Percentiles rank a stretch among this genome's conserved stretches.
Conservation (phyloP, 1,140 invertebrate species). For the Trichonephila clavata region DNA sequence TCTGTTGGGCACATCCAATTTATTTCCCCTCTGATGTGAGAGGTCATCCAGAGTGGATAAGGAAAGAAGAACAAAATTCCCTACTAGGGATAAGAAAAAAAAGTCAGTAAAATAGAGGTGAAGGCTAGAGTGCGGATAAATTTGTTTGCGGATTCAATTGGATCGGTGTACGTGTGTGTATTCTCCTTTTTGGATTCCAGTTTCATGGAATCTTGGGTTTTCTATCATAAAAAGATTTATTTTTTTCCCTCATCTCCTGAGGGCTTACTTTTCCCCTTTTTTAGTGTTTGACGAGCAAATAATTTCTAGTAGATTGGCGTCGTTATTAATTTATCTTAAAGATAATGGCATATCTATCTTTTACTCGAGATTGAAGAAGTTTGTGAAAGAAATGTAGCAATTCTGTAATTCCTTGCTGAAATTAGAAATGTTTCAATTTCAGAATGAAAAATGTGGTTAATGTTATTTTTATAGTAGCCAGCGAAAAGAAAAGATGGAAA, state of each 20-base stretch:
- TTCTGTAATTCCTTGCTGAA: no score
- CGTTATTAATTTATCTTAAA: neutral
- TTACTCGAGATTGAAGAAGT: no score
- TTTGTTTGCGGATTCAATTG: constrained; percentile 68
- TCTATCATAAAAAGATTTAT: constrained; percentile 13
- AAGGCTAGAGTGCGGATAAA: constrained; percentile 41
- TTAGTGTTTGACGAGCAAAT: neutral
- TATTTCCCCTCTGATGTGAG: constrained; percentile 30
- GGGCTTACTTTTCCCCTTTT: neutral
- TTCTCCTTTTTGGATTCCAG: neutral
- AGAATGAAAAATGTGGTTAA: no score
- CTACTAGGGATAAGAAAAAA: neutral
- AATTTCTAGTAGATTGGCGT: neutral
- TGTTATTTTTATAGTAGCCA: no score
- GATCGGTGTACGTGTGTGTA: constrained; percentile 35
- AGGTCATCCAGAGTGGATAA: constrained; percentile 48
- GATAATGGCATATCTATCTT: no score
- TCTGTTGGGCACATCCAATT: constrained; percentile 33
- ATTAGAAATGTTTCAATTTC: no score
- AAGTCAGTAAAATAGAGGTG: constrained; percentile 7
- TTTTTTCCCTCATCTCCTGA: neutral
- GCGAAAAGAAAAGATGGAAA: no score
- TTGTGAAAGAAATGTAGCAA: no score
- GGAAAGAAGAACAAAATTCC: neutral
- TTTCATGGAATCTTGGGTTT: constrained; percentile 39